Evolutionary conservation across 2,113 vertebrate genomes (phyloP).

Genomic region (Uria lomvia): DNA sequence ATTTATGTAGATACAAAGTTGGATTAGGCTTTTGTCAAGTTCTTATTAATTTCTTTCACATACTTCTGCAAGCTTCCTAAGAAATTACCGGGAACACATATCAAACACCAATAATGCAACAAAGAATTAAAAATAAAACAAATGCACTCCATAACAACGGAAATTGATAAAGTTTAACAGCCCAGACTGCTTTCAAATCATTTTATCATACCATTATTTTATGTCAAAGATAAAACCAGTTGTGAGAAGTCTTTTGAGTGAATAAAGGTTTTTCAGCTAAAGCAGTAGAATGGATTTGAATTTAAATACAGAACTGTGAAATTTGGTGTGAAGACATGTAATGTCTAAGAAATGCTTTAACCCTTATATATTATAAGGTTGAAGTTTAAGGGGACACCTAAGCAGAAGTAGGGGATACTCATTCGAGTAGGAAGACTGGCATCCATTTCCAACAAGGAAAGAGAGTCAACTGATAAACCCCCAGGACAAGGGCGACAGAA

Average conservation of each 20-base stretch:
- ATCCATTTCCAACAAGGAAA: background rate
- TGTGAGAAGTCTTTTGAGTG: background rate
- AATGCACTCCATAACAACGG: background rate
- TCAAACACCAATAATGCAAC: background rate
- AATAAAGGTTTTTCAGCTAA: background rate
- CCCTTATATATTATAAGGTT: background rate
- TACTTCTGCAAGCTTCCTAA: background rate
- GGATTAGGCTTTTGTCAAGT: background rate
- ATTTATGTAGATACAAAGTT: background rate
- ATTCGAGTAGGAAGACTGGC: background rate
- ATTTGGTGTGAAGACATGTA: background rate
- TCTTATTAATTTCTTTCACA: background rate
- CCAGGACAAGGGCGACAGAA: background rate
- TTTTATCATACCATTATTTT: background rate
- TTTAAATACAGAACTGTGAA: background rate
- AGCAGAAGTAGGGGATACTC: background rate
- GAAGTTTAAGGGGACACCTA: background rate
- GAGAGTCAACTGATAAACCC: background rate
- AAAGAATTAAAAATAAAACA: background rate
- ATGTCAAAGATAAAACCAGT: background rate
- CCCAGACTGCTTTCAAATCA: background rate
- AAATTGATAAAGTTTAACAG: background rate
- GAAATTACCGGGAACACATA: background rate
- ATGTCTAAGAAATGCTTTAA: background rate
- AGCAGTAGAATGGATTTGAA: background rate